phyloP scores from a whole-genome alignment of 2,888 invertebrate species.

The Caenorhabditis becei region DNA sequence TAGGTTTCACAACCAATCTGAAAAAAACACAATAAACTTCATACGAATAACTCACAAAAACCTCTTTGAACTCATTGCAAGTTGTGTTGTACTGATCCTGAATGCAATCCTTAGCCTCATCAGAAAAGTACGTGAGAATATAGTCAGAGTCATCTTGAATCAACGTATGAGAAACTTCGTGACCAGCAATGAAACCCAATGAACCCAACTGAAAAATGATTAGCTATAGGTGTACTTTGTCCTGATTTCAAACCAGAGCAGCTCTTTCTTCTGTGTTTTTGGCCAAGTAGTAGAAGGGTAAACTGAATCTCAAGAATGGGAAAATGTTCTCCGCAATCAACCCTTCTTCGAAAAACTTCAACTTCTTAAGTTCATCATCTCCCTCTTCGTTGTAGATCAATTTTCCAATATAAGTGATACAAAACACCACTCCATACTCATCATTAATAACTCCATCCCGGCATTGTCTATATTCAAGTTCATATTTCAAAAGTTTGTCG shows the following conservation, averaged over 20 bases:
- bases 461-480: not conserved
- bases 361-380: not conserved
- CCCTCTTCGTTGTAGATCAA: not conserved
- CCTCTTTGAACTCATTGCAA: slow-evolving; percentile 9
- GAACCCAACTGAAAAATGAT: not conserved
- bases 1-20: not conserved
- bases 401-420: no score
- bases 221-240: no score
- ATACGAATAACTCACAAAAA: no score
- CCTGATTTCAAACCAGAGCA: not conserved
- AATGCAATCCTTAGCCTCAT: not conserved
- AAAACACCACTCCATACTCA: not conserved
- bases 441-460: not conserved
- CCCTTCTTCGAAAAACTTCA: not conserved
- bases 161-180: not conserved
- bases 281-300: not conserved
- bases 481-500: not conserved
- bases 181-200: not conserved
- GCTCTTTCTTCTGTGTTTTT: slow-evolving; percentile 3
- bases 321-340: not conserved
- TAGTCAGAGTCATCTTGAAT: not conserved
- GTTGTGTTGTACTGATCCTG: slow-evolving; percentile 2
- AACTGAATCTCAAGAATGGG: not conserved
- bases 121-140: not conserved
- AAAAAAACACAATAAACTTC: no score